phyloP scores from a whole-genome alignment of 2,113 vertebrate genomes.

The Heptranchias perlo region DNA sequence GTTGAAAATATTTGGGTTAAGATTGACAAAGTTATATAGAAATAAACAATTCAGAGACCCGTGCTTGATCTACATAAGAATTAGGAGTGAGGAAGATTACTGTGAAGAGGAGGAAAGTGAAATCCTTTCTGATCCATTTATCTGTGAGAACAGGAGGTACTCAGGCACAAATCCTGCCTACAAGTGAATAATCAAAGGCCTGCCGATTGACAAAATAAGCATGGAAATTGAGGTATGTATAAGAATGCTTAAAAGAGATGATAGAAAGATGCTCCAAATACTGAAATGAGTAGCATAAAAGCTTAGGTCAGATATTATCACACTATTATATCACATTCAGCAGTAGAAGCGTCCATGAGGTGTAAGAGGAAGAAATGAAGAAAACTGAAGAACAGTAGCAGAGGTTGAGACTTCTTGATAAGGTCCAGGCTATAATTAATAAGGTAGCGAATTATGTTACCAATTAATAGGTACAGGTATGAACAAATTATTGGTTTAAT shows the following conservation, averaged over 20 bases:
- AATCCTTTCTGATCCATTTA: slow-evolving; percentile 29
- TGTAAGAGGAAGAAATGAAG: neutral
- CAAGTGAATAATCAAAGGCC: neutral
- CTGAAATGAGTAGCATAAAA: neutral
- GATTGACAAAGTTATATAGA: neutral
- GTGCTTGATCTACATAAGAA: neutral
- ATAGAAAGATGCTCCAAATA: neutral
- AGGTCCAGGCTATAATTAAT: neutral
- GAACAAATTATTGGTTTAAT: neutral
- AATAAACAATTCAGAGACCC: neutral
- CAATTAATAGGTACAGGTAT: neutral
- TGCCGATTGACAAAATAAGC: neutral
- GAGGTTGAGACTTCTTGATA: neutral
- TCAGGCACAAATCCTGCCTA: neutral
- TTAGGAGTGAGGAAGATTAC: neutral
- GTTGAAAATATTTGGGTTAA: neutral
- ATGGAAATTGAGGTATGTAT: neutral
- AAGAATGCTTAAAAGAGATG: neutral
- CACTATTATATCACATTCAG: too few relatives aligned
- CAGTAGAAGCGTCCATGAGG: neutral
- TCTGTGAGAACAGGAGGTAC: slow-evolving; percentile 10
- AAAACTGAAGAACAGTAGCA: neutral
- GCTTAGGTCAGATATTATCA: neutral
- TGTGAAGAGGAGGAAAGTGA: neutral
- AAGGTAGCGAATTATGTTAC: neutral